These are phyloP conservation scores for Carollia perspicillata DNA, from an alignment of 2,113 vertebrate species.

Conservation along the genomic window DNA sequence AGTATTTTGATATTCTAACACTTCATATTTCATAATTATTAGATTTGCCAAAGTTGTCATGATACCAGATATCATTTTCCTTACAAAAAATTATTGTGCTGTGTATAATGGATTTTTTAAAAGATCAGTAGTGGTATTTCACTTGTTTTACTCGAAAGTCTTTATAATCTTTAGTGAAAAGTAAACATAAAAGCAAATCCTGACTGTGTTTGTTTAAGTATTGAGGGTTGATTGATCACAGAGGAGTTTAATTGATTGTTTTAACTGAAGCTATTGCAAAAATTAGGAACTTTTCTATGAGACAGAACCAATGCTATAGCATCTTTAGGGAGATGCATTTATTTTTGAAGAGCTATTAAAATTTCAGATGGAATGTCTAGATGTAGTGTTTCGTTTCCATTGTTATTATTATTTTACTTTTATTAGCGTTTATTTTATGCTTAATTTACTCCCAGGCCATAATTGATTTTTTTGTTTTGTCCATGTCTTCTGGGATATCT, in stretches of 20 bases:
- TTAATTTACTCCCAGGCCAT: too few relatives aligned
- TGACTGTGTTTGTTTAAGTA: constrained; percentile 9
- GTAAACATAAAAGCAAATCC: neutral
- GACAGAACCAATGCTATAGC: neutral
- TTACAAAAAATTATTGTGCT: neutral
- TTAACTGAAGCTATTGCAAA: neutral
- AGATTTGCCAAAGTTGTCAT: neutral
- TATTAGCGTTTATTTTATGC: too few relatives aligned
- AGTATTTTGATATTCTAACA: neutral
- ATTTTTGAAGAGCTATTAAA: neutral
- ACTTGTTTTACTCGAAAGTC: constrained; percentile 11
- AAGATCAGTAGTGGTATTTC: neutral
- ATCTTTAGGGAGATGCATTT: neutral
- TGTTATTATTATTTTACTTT: neutral
- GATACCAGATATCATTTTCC: neutral
- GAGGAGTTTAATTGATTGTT: neutral
- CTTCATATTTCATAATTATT: neutral
- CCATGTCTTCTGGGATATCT: too few relatives aligned
- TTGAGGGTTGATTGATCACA: neutral
- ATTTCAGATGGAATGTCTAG: neutral
- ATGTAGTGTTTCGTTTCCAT: neutral
- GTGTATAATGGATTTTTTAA: neutral
- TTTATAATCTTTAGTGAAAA: constrained; percentile 16
- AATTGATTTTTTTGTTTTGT: too few relatives aligned
- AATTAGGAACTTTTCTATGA: neutral